Percentiles rank a stretch among this genome's conserved stretches.
These are phyloP conservation scores for Lumbricus terrestris DNA, from an alignment of 2,888 invertebrate genomes.

Conservation along the genomic window DNA sequence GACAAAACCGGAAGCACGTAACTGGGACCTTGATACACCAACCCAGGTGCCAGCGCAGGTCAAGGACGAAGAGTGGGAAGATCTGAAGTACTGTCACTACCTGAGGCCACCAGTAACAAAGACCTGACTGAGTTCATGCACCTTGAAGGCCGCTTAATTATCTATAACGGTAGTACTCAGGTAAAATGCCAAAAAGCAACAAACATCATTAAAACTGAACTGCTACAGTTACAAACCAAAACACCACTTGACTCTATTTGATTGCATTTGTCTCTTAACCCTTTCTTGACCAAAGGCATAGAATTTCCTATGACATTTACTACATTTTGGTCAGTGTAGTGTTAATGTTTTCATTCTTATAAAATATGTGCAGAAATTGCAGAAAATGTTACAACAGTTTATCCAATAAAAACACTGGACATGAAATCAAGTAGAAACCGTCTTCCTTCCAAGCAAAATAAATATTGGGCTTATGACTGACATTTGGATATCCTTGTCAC, in stretches of 20 bases:
- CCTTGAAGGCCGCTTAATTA: not conserved
- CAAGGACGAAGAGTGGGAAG: conserved; percentile 11
- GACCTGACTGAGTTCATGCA: not conserved
- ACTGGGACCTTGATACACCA: not conserved
- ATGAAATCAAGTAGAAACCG: not conserved
- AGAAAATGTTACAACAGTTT: not conserved
- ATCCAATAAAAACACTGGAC: not conserved
- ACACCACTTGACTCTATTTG: not conserved
- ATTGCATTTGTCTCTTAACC: no score
- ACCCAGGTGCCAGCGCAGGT: not conserved
- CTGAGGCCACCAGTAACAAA: conserved; percentile 10
- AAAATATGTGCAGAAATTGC: not conserved
- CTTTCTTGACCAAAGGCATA: no score
- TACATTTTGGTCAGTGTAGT: no score
- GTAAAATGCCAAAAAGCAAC: not conserved
- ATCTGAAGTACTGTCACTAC: conserved; percentile 7
- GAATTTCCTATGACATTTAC: no score
- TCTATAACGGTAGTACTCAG: not conserved
- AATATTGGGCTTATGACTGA: not conserved
- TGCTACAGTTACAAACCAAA: not conserved
- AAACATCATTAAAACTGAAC: not conserved
- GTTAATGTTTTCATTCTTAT: no score
- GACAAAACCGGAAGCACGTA: not conserved
- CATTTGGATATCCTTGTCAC: not conserved
- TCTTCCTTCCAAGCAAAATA: not conserved